phyloP scores from a whole-genome alignment of 2,888 invertebrate genomes.

The Melolontha melolontha region DNA sequence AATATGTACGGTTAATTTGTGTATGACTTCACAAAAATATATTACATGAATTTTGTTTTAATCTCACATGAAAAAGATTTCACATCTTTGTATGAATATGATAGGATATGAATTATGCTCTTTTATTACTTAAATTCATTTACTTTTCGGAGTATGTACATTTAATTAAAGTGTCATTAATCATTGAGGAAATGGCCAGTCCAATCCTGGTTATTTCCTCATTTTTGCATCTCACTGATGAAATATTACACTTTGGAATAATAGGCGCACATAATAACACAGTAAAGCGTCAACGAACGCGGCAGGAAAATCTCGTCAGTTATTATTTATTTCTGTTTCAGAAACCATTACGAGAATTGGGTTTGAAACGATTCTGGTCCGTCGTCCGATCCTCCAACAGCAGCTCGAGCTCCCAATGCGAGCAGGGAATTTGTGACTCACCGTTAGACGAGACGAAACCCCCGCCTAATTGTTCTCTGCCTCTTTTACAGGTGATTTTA shows the following conservation, averaged over 20 bases:
- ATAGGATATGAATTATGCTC: too few species aligned
- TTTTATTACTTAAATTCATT: too few species aligned
- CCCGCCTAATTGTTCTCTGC: constrained; percentile 69
- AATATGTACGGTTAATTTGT: too few species aligned
- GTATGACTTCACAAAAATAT: too few species aligned
- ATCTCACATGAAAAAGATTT: too few species aligned
- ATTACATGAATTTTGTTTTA: too few species aligned
- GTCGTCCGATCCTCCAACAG: constrained; percentile 64
- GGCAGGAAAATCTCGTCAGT: background rate
- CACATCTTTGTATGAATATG: too few species aligned
- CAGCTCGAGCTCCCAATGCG: constrained; percentile 61
- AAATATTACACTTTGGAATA: constrained; percentile 21
- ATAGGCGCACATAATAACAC: constrained; percentile 1
- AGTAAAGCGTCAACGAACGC: background rate
- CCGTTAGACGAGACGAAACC: constrained; percentile 58
- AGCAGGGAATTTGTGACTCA: constrained; percentile 57
- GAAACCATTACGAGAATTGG: constrained; percentile 67
- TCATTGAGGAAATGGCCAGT: background rate
- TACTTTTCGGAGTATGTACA: background rate
- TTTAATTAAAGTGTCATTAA: constrained; percentile 28
- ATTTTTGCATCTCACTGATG: constrained; percentile 7
- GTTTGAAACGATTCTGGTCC: constrained; percentile 65
- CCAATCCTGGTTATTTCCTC: constrained; percentile 3
- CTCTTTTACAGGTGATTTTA: constrained; percentile 63
- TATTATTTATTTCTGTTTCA: constrained; percentile 57